phyloP scores from a whole-genome alignment of 2,113 vertebrate genomes.

The Hiodon tergisus region DNA sequence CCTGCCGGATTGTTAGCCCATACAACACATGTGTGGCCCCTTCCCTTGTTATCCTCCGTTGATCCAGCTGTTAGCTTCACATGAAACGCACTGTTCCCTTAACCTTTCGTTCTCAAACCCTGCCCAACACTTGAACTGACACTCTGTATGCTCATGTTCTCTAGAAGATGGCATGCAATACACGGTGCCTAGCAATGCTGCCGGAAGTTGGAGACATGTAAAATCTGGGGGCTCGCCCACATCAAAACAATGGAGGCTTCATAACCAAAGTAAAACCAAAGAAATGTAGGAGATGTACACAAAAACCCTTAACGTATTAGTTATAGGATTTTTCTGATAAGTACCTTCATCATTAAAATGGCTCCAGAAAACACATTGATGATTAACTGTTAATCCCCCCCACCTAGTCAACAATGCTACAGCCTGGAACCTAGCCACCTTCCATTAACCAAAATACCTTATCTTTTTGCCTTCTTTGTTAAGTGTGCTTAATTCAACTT shows the following conservation, averaged over 20 bases:
- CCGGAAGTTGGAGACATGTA: background rate
- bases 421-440: slow-evolving; percentile 27
- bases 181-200: slow-evolving; percentile 1
- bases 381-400: slow-evolving; percentile 18
- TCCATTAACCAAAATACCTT: slow-evolving; percentile 40
- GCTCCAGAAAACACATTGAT: slow-evolving; percentile 12
- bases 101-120: no score
- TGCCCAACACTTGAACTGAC: no score
- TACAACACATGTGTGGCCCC: no score
- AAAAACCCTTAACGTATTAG: slow-evolving; percentile 40
- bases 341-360: slow-evolving; percentile 19
- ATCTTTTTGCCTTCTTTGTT: slow-evolving; percentile 35
- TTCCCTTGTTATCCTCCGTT: no score
- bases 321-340: slow-evolving; percentile 26
- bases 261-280: slow-evolving; percentile 19
- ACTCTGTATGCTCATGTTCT: background rate
- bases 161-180: background rate
- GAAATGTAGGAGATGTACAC: slow-evolving; percentile 71
- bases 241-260: background rate
- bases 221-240: slow-evolving; percentile 1
- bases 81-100: no score
- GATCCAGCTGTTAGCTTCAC: no score
- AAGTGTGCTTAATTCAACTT: slow-evolving; percentile 64
- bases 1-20: slow-evolving; percentile 1
- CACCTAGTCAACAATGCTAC: slow-evolving; percentile 1